Base-by-base conservation (phyloP, 2,113 vertebrate species). In the Phodopus roborovskii region DNA sequence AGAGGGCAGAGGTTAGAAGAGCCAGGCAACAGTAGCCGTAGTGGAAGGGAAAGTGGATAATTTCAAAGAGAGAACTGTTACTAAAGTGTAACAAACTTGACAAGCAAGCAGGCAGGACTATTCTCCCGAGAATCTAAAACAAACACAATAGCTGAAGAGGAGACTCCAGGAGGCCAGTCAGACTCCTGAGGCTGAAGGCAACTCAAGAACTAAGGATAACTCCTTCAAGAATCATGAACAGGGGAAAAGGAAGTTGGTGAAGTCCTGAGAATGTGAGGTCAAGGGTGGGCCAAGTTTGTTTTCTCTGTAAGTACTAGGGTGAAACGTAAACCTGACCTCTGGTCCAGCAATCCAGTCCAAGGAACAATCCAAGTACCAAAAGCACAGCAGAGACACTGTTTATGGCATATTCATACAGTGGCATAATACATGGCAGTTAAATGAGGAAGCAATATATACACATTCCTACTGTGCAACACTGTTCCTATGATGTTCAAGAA, bases 191-290 rank as follows among this genome's bases (percentile, higher is more conserved):
- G 70, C 91, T 62, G 24, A 93, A 86, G 56, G 30, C 7, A 56
- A 60, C 78, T 97, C 70, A 45, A 70, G 88, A 94, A 96, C 56
- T 87, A 30, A 30, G 79, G 84, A 79, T 17, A 48, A 82, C 68
- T 87, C 30, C 88, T 89, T 92, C 24, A 94, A 94, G 78, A 96
- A 75, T 68, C n/a, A 10, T 2, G 22, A 56, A 26, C 45, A 70
- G 85, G 53, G 53, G 56, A 79, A 64, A 77, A 78, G 84, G 10
- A 85, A 64, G 62, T 33, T 30, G 88, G 9, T 50, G 58, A 91
- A 95, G 50, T 15, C 30, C 58, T 50, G 5, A 48, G 71, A 42
- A 89, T 58, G 4, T 36, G 13, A 22, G 50, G 88, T 95, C 68
- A 92, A 39, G 11, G 16, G 62, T 50, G 5, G 42, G 58, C 90